Percentiles rank a stretch among this genome's conserved stretches.
These are phyloP conservation scores for Polymixis flavicincta DNA, from an alignment of 2,888 invertebrate genomes.

Conservation along the genomic window DNA sequence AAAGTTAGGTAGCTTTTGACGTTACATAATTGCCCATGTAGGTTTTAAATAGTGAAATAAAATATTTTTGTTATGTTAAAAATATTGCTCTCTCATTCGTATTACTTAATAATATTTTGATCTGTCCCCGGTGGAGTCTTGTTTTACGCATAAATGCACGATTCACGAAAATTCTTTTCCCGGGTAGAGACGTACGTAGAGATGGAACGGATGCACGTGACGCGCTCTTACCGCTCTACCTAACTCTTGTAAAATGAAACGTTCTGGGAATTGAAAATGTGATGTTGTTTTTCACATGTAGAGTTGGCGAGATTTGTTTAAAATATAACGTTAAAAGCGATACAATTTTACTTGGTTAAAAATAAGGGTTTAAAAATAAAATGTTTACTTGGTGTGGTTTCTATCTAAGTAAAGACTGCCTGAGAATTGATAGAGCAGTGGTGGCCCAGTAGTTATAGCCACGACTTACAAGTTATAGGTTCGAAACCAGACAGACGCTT, in stretches of 20 bases:
- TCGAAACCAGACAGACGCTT: too few relatives aligned
- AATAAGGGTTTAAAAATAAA: not conserved
- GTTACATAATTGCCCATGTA: too few relatives aligned
- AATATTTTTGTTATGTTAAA: too few relatives aligned
- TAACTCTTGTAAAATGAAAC: slow-evolving; percentile 14
- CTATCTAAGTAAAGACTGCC: too few relatives aligned
- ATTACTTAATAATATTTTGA: slow-evolving; percentile 7
- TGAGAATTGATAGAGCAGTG: too few relatives aligned
- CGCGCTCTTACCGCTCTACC: slow-evolving; percentile 34
- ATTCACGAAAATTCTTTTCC: slow-evolving; percentile 43
- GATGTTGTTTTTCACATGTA: slow-evolving; percentile 15
- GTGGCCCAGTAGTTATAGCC: too few relatives aligned
- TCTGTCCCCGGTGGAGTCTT: slow-evolving; percentile 15
- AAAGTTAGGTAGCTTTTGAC: too few relatives aligned
- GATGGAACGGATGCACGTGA: slow-evolving; percentile 49
- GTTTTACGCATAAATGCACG: slow-evolving; percentile 67
- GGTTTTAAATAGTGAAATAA: too few relatives aligned
- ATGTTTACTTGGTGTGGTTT: too few relatives aligned
- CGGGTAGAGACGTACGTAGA: slow-evolving; percentile 15
- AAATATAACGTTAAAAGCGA: not conserved
- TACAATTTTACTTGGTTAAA: not conserved
- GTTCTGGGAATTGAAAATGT: slow-evolving; percentile 26
- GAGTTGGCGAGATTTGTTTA: not conserved
- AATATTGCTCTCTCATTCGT: not conserved
- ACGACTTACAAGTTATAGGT: too few relatives aligned